Base-by-base conservation (phyloP, 2,888 invertebrate genomes). In the Agapostemon virescens region DNA sequence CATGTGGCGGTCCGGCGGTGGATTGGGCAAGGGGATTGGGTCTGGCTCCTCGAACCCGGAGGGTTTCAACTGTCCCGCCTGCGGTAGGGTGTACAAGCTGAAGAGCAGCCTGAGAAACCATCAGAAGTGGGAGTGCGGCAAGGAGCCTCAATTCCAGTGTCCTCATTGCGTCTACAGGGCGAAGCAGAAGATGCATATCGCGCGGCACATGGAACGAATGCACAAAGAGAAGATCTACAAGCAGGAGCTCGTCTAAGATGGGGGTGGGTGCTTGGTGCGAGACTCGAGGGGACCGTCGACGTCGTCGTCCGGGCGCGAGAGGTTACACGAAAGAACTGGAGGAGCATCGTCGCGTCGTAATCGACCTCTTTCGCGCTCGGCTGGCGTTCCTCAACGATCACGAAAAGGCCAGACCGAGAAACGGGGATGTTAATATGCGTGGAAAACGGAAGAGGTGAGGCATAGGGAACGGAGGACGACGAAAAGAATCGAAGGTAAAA, bases 41-140 rank as follows among this genome's bases (percentile, higher is more conserved):
- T 89, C 89, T 45, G 85, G 86, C 17, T 86, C 89, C 13, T 86
- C 90, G 58, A 92, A 91, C 49, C 90, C 91, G 0, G 95, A 94
- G 85, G 94, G 94, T 85, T 96, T 96, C 94, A 95, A 95, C 79
- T 97, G 97, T 93, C 95, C 96, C 74, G 96, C 96, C 90, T 97
- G 97, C 93, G 97, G 97, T 82, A 95, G 97, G 86, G 95, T 96
- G 84, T 97, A 97, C 93, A 97, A 97, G 93, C 94, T 97, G 87
- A 97, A 97, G 93, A 97, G 97, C 87, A 97, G 97, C 82, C 87
- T 93, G 77, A 85, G 92, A 23, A 93, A 93, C 74, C 93, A 93
- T 85, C 92, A 93, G 85, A 92, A 93, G 79, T 93, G 93, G 92
- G 93, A 93, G 76, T 93, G 93, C 84, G 93, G 93, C 61, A 93